Base-by-base conservation (phyloP, 1,140 invertebrate genomes). In the Wiebesia pumilae region DNA sequence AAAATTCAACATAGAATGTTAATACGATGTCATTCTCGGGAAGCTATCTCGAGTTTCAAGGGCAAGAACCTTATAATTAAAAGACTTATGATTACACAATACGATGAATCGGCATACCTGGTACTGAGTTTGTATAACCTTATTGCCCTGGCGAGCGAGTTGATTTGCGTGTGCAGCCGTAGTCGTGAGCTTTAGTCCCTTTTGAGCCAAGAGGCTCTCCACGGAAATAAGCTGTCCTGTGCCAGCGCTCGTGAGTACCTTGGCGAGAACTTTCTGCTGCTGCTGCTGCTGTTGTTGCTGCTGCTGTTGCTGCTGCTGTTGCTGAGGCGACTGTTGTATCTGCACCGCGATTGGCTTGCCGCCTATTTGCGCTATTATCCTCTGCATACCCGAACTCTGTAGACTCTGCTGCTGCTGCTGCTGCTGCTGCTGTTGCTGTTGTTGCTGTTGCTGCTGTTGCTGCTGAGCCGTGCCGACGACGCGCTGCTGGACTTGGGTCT, bases 181-280 rank as follows among this genome's bases (percentile, higher is more conserved):
- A 0, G 91, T 92, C 0, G 93, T 92, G 12, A 94, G 87, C 82
- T 94, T 94, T 1, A 94, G 81, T 85, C 95, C 95, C 84, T 95
- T 95, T 88, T 96, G 96, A 6, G 95, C 94, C 10, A 96, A 88
- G 27, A 96, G 89, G 92, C 94, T 95, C 89, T 96, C 96, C n/a
- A 96, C 94, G 0, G 96, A 96, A 19, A 96, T 95, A 9, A 96
- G 93, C 85, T 96, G 95, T 14, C 93, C 93, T 0, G 95, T 95
- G 3, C 94, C 93, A 3, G 94, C 93, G 88, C 95, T 95, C 0
- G 95, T 95, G 19, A 95, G 87, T 12, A 96, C 95, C 90, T 95
- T 95, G 0, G 95, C 95, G 1, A 95, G 90, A 67, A 95, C 93
- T 40, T 94, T 93, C 40, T 93, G 92, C 43, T 94, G 91, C 30